Conservation (phyloP, 2,888 invertebrate genomes). For the Parnassius apollo region DNA sequence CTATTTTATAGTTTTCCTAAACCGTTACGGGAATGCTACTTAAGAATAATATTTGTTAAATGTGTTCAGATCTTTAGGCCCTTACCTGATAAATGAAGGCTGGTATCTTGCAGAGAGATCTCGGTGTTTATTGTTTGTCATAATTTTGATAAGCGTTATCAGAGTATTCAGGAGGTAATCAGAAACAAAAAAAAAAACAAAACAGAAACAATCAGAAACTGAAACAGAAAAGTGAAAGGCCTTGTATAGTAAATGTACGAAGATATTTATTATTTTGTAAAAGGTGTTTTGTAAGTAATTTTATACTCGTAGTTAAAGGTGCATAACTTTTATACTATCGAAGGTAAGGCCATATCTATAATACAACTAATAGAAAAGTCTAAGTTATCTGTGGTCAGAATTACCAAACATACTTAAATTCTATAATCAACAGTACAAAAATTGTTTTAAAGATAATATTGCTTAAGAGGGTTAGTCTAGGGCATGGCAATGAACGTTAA, state of each 20-base stretch:
- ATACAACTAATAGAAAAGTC: slow-evolving; percentile 45
- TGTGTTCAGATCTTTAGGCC: no score
- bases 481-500: slow-evolving; percentile 36
- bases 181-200: no score
- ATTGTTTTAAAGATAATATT: no score
- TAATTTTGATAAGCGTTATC: neutral
- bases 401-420: no score
- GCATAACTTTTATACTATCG: slow-evolving; percentile 18
- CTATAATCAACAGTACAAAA: no score
- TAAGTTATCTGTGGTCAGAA: slow-evolving; percentile 50
- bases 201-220: neutral
- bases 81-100: no score
- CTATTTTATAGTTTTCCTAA: neutral
- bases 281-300: neutral
- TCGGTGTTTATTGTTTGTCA: neutral
- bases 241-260: neutral
- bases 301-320: neutral
- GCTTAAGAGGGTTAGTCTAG: no score
- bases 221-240: neutral
- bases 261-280: neutral
- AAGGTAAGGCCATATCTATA: slow-evolving; percentile 37
- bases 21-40: neutral
- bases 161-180: neutral
- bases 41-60: neutral
- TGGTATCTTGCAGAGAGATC: no score